phyloP scores from a whole-genome alignment of 2,888 invertebrate genomes.

The Norana najaformis region DNA sequence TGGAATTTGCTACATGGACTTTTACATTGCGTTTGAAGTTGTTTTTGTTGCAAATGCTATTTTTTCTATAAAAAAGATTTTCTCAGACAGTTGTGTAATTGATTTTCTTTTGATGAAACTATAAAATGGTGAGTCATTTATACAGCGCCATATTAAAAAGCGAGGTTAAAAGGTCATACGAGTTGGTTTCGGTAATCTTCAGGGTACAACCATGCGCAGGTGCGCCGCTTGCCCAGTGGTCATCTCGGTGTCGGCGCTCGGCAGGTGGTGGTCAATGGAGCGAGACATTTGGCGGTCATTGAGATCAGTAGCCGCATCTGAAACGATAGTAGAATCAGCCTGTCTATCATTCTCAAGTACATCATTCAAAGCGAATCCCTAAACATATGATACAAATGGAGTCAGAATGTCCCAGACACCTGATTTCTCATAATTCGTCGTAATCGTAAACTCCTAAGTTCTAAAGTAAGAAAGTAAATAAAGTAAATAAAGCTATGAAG shows the following conservation, averaged over 20 bases:
- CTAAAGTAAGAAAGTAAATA: not conserved
- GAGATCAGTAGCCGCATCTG: not conserved
- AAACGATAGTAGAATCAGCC: not conserved
- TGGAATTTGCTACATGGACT: too few species aligned
- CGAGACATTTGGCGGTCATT: not conserved
- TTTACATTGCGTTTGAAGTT: too few species aligned
- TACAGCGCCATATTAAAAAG: too few species aligned
- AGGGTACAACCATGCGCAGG: not conserved
- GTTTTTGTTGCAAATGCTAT: too few species aligned
- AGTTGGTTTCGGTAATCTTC: not conserved
- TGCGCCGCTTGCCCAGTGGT: not conserved
- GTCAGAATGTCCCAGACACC: not conserved
- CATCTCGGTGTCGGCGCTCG: not conserved
- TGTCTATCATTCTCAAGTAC: not conserved
- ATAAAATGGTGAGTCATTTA: too few species aligned
- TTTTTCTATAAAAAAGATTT: too few species aligned
- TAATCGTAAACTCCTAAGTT: not conserved
- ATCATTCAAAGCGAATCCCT: not conserved
- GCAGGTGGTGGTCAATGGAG: not conserved
- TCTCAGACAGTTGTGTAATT: too few species aligned
- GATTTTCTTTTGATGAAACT: too few species aligned
- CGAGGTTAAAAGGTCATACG: not conserved
- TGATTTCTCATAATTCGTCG: not conserved
- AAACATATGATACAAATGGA: too few species aligned
- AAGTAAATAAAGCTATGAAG: too few species aligned